phyloP scores from a whole-genome alignment of 2,888 invertebrate species.

The Deroplatys truncata region DNA sequence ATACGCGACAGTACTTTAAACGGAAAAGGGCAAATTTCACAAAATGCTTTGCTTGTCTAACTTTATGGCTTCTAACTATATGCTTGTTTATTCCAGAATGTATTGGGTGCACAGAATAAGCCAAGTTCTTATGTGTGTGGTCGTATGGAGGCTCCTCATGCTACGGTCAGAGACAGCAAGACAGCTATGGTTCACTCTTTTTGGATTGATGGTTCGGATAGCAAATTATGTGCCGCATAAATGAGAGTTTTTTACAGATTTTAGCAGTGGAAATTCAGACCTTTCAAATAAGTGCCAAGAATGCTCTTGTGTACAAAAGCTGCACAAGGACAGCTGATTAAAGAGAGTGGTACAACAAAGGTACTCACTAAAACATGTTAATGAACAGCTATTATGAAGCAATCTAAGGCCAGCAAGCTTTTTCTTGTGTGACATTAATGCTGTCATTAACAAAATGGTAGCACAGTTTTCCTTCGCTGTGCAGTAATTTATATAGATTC shows the following conservation, averaged over 20 bases:
- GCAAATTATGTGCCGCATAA: not conserved
- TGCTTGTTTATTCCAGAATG: constrained; percentile 35
- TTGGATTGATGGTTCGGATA: constrained; percentile 7
- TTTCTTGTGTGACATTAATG: not conserved
- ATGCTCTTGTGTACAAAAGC: not conserved
- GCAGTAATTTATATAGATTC: not conserved
- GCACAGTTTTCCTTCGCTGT: not conserved
- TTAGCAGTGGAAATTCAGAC: not conserved
- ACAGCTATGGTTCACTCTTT: constrained; percentile 10
- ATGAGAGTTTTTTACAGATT: not conserved
- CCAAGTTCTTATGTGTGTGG: constrained; percentile 38
- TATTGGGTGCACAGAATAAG: constrained; percentile 41
- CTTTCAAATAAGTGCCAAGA: not conserved
- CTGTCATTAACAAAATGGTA: not conserved
- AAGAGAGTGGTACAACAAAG: not conserved
- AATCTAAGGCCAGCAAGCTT: not conserved
- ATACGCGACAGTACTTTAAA: too few species aligned
- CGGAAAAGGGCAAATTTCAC: too few species aligned
- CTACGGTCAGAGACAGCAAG: constrained; percentile 18
- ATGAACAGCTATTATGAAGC: not conserved
- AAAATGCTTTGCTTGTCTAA: too few species aligned
- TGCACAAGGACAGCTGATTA: not conserved
- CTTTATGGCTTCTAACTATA: not conserved
- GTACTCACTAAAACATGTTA: not conserved
- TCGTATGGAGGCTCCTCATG: constrained; percentile 37